A percentile compares a stretch with the other conserved stretches of the same genome.
Conservation (phyloP, 2,113 vertebrate genomes). For the Sinosuthora webbiana region DNA sequence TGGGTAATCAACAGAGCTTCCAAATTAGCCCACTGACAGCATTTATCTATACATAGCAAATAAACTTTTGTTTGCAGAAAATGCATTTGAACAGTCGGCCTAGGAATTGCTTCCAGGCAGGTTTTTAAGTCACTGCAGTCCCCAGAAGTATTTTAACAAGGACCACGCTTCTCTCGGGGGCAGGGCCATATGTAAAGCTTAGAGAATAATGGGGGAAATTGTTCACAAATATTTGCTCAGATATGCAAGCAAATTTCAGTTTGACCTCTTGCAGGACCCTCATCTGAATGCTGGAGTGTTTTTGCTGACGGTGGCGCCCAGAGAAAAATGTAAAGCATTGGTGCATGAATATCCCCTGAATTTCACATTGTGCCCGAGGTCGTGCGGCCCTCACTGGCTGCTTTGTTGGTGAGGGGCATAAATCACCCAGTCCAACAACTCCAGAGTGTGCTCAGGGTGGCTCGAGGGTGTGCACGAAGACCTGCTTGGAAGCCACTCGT, state of each 20-base stretch:
- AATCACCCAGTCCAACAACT: not conserved
- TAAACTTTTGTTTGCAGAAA: conserved; percentile 70
- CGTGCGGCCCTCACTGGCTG: not conserved
- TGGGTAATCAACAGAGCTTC: conserved; percentile 74
- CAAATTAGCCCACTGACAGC: conserved; percentile 69
- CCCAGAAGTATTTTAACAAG: not conserved
- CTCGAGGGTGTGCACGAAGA: not conserved
- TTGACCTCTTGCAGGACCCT: conserved; percentile 13
- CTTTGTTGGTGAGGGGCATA: not conserved
- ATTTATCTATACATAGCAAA: conserved; percentile 71
- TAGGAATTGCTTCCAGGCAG: conserved; percentile 39
- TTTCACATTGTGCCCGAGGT: not conserved
- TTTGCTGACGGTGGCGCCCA: not conserved
- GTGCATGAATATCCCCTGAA: not conserved
- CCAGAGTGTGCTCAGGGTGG: not conserved
- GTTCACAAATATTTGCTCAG: conserved; percentile 51
- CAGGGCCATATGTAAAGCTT: not conserved
- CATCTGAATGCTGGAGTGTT: not conserved
- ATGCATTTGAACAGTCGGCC: conserved; percentile 32
- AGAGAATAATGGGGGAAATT: not conserved
- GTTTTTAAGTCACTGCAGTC: not conserved
- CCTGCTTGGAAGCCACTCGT: not conserved
- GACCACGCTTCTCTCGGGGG: not conserved
- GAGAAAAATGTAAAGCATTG: not conserved
- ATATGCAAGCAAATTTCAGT: not conserved